phyloP scores from a whole-genome alignment of 2,888 invertebrate species.

The Troides helena region DNA sequence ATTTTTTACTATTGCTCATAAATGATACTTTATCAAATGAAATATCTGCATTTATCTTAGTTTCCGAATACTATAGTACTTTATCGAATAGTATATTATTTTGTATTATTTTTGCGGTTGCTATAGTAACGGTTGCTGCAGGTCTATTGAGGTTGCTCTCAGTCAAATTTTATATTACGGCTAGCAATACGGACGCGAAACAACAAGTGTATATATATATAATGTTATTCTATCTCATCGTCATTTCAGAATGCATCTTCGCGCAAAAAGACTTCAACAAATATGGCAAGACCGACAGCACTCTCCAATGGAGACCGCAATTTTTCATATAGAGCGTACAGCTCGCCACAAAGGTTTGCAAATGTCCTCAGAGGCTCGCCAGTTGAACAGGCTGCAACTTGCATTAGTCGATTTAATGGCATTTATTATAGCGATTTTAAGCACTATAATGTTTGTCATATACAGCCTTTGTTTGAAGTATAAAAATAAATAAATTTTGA shows the following conservation, averaged over 20 bases:
- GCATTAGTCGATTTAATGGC: conserved; percentile 40
- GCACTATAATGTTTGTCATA: conserved; percentile 16
- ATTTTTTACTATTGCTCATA: no score
- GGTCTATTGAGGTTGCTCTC: no score
- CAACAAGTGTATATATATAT: no score
- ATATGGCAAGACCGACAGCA: conserved; percentile 47
- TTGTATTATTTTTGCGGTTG: no score
- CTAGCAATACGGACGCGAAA: no score
- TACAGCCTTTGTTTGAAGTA: conserved; percentile 18
- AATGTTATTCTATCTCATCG: no score
- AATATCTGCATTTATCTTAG: no score
- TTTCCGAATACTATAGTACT: no score
- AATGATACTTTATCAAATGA: no score
- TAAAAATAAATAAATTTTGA: not conserved
- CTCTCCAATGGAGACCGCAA: conserved; percentile 50
- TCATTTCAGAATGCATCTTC: conserved; percentile 42
- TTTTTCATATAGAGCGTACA: conserved; percentile 48
- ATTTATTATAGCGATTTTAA: conserved; percentile 31
- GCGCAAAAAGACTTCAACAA: conserved; percentile 42
- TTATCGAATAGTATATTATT: no score
- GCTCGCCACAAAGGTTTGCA: conserved; percentile 42
- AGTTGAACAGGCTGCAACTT: conserved; percentile 38
- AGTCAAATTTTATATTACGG: no score
- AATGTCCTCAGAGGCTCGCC: conserved; percentile 45
- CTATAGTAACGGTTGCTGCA: no score